These are phyloP conservation scores for Netelia melanura DNA, from an alignment of 2,888 invertebrate species.

Conservation along the genomic window DNA sequence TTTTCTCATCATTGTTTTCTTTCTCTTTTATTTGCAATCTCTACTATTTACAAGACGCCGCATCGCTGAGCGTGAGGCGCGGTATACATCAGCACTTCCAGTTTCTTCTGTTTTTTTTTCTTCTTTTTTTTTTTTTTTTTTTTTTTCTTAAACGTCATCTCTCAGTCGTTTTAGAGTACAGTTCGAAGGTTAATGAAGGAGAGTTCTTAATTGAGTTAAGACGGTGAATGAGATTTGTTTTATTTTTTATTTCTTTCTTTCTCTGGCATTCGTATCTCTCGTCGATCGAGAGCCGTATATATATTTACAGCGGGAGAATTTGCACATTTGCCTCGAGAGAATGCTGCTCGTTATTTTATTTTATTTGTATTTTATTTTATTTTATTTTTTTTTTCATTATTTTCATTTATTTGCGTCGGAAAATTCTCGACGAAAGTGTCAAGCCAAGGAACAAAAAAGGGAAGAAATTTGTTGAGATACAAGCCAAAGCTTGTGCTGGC, in stretches of 20 bases:
- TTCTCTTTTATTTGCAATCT: slow-evolving; percentile 54
- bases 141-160: slow-evolving; percentile 13
- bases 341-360: not conserved
- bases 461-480: slow-evolving; percentile 11
- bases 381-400: not conserved
- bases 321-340: slow-evolving; percentile 45
- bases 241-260: slow-evolving; percentile 25
- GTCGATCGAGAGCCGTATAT: slow-evolving; percentile 30
- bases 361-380: not conserved
- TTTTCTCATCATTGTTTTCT: slow-evolving; percentile 45
- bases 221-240: slow-evolving; percentile 54
- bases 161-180: slow-evolving; percentile 64
- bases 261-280: slow-evolving; percentile 25
- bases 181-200: slow-evolving; percentile 68
- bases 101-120: not conserved
- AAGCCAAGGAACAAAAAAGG: slow-evolving; percentile 4
- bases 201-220: slow-evolving; percentile 66
- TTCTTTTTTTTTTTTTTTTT: not conserved
- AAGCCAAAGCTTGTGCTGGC: slow-evolving; percentile 52
- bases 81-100: slow-evolving; percentile 62
- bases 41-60: slow-evolving; percentile 64
- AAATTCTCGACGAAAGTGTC: slow-evolving; percentile 34
- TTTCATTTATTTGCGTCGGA: slow-evolving; percentile 15
- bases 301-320: slow-evolving; percentile 63
- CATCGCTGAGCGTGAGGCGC: slow-evolving; percentile 45